phyloP scores from a whole-genome alignment of 2,888 invertebrate genomes.

The Furcula furcula region DNA sequence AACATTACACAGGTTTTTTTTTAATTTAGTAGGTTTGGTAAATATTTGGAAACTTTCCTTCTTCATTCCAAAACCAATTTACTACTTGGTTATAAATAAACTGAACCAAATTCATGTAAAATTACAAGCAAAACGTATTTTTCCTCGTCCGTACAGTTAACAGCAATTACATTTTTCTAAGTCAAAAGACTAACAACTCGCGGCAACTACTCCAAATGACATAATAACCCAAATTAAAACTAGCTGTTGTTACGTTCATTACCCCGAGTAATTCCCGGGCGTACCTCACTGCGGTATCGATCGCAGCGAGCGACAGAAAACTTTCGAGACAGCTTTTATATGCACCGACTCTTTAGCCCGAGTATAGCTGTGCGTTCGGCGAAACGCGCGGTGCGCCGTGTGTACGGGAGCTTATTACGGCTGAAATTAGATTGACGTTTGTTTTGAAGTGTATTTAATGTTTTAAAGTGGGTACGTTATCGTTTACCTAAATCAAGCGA shows the following conservation, averaged over 20 bases:
- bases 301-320: constrained; percentile 78
- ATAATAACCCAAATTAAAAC: constrained; percentile 77
- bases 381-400: constrained; percentile 41
- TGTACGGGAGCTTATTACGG: constrained; percentile 17
- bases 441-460: constrained; percentile 2
- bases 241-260: constrained; percentile 68
- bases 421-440: constrained; percentile 3
- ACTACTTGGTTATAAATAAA: too few relatives aligned
- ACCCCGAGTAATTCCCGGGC: constrained; percentile 63
- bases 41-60: too few relatives aligned
- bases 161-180: constrained; percentile 8
- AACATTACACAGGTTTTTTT: too few relatives aligned
- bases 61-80: too few relatives aligned
- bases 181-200: constrained; percentile 29
- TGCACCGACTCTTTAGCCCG: constrained; percentile 76
- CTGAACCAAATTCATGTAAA: too few relatives aligned
- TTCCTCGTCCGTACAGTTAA: neutral
- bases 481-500: too few relatives aligned
- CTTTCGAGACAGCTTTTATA: constrained; percentile 83
- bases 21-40: too few relatives aligned
- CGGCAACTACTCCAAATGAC: constrained; percentile 49
- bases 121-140: constrained; percentile 1
- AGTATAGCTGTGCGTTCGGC: constrained; percentile 54
- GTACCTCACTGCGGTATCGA: constrained; percentile 70
- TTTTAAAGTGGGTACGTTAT: neutral